These are phyloP conservation scores for Rhogogaster chlorosoma DNA, from an alignment of 2,888 invertebrate species.

Conservation along the genomic window DNA sequence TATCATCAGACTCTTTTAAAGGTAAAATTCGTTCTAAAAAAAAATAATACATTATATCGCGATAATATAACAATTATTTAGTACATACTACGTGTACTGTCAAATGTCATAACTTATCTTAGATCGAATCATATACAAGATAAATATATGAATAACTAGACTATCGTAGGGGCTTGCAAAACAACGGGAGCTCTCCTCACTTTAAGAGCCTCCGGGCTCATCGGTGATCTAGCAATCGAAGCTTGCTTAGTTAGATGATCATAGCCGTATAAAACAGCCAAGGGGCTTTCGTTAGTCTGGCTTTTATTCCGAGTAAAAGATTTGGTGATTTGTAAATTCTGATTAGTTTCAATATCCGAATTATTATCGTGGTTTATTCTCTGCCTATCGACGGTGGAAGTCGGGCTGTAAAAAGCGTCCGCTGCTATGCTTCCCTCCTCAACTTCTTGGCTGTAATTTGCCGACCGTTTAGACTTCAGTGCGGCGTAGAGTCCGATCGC, in stretches of 20 bases:
- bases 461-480: slow-evolving; percentile 63
- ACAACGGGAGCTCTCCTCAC: slow-evolving; percentile 94
- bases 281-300: slow-evolving; percentile 65
- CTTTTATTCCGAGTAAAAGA: slow-evolving; percentile 47
- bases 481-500: slow-evolving; percentile 69
- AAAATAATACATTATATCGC: not conserved
- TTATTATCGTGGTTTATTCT: slow-evolving; percentile 45
- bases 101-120: not conserved
- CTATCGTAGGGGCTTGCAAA: slow-evolving; percentile 93
- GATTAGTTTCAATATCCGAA: slow-evolving; percentile 12
- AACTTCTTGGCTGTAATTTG: slow-evolving; percentile 55
- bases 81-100: not conserved
- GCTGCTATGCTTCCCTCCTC: slow-evolving; percentile 75
- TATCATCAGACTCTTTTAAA: not conserved
- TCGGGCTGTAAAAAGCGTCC: slow-evolving; percentile 70
- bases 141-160: slow-evolving; percentile 76
- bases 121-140: not conserved
- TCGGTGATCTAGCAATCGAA: slow-evolving; percentile 75
- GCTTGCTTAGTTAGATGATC: slow-evolving; percentile 72
- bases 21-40: not conserved
- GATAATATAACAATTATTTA: not conserved
- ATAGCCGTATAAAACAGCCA: slow-evolving; percentile 74
- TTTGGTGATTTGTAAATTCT: slow-evolving; percentile 14
- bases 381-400: slow-evolving; percentile 57
- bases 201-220: slow-evolving; percentile 90